A percentile compares a stretch with the other conserved stretches of the same genome.
These are phyloP conservation scores for Dorcus hopei DNA, from an alignment of 2,888 invertebrate genomes.

Conservation along the genomic window DNA sequence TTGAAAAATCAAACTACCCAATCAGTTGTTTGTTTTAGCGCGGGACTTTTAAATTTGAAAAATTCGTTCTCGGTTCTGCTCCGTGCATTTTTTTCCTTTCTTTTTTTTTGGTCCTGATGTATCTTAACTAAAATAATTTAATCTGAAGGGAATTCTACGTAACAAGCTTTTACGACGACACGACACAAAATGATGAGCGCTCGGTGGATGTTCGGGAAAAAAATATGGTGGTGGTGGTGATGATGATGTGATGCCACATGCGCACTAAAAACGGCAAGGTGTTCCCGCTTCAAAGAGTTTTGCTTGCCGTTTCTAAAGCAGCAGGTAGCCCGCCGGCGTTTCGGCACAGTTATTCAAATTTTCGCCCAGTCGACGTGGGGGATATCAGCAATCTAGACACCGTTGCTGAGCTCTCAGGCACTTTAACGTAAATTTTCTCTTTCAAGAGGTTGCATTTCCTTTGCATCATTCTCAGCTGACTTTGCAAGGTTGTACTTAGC, in stretches of 20 bases:
- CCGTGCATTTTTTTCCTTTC: too few species aligned
- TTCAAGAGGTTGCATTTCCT: conserved; percentile 71
- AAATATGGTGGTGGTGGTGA: background rate
- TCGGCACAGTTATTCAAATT: conserved; percentile 8
- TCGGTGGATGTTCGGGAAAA: too few species aligned
- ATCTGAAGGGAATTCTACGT: background rate
- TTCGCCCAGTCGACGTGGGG: conserved; percentile 18
- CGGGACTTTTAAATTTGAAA: too few species aligned
- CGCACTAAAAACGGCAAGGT: conserved; percentile 26
- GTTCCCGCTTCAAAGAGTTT: conserved; percentile 28
- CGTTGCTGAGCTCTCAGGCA: conserved; percentile 13
- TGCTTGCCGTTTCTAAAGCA: conserved; percentile 27
- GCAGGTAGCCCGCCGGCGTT: conserved; percentile 1
- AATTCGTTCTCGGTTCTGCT: too few species aligned
- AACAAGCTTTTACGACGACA: background rate
- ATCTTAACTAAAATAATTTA: conserved; percentile 8
- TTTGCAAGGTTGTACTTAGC: conserved; percentile 69
- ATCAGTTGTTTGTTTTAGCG: too few species aligned
- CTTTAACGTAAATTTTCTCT: conserved; percentile 55
- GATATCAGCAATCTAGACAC: conserved; percentile 15
- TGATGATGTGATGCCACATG: conserved; percentile 5
- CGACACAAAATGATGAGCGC: background rate
- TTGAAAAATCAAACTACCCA: too few species aligned
- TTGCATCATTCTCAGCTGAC: conserved; percentile 70
- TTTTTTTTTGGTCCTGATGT: too few species aligned